Base-by-base conservation (phyloP, 2,888 invertebrate species). In the Embidobia sp. region DNA sequence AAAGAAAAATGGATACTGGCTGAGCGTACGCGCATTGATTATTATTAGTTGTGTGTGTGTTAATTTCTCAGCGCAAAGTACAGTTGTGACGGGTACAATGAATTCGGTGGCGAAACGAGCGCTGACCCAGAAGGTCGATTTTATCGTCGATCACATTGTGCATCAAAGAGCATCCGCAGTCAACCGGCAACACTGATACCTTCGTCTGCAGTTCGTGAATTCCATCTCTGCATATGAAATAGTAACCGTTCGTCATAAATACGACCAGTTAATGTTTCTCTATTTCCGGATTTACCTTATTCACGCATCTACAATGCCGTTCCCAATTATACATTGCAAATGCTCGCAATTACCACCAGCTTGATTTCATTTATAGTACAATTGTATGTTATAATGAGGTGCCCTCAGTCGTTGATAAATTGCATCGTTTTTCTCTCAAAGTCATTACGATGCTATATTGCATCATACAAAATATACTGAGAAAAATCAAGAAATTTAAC, bases 181-280 rank as follows among this genome's bases (percentile, higher is more conserved):
- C 77, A 77, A 67, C 77, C 72, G 77, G 77, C 61, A 77, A 66
- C 29, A 16, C 66, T 77, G 77, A 77, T 77, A 77, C 72, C 77
- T 77, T 72, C 77, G 77, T 55, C 55, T 61, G 49, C 61, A 67
- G 37, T 35, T 55, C 63, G 48, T 70, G 76, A 64, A 76, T 76
- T 76, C 29, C 10, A 27, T 18, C 55, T 51, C 61, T 67, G 67
- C 31, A 67, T 59, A 53, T 48, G 72, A 77, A 77, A 77, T 55
- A 70, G 55, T 77, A 33, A 61, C 70, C 48, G 29, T 46, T 46
- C 42, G 40, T 46, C 66, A 57, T 72, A 77, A 61, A 77, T 59
- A 72, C 66, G 49, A 42, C 33, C 72, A 67, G 75, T 75, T 75
- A 75, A 69, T 69, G 63, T 63, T 64, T 51, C 64, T 66, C 72